Conservation (phyloP, 2,888 invertebrate species). For the Stenodera caucasica region DNA sequence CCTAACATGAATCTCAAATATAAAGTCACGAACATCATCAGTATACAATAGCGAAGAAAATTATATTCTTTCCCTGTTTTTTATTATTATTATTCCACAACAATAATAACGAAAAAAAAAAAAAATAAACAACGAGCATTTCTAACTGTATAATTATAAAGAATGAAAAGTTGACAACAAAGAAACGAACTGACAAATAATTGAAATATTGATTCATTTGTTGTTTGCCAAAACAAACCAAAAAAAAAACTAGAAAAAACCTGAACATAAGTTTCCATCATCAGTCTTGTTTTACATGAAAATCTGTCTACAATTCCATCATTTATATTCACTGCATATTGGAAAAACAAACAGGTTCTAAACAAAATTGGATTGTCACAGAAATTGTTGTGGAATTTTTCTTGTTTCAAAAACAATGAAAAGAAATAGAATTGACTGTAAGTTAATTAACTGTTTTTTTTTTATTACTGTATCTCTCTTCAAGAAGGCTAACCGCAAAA, state of each 20-base stretch:
- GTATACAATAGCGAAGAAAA: neutral
- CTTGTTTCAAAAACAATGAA: neutral
- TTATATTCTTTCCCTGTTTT: neutral
- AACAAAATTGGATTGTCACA: neutral
- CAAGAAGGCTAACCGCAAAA: neutral
- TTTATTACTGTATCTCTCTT: neutral
- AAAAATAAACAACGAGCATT: neutral
- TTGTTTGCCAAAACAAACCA: no score
- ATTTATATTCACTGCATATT: slow-evolving; percentile 7
- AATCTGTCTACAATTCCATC: slow-evolving; percentile 6
- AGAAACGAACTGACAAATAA: neutral
- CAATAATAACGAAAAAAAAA: no score
- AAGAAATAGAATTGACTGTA: neutral
- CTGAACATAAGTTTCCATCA: no score
- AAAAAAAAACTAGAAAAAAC: no score
- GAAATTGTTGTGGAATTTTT: neutral
- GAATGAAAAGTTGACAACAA: neutral
- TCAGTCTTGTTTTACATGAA: slow-evolving; percentile 1
- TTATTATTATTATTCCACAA: neutral
- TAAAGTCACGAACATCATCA: slow-evolving; percentile 4
- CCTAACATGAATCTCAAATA: neutral
- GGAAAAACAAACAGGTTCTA: neutral
- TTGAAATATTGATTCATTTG: neutral
- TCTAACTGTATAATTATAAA: neutral
- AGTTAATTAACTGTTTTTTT: neutral